Evolutionary conservation across 2,113 vertebrate genomes (phyloP).

Genomic region (Polyodon spathula): DNA sequence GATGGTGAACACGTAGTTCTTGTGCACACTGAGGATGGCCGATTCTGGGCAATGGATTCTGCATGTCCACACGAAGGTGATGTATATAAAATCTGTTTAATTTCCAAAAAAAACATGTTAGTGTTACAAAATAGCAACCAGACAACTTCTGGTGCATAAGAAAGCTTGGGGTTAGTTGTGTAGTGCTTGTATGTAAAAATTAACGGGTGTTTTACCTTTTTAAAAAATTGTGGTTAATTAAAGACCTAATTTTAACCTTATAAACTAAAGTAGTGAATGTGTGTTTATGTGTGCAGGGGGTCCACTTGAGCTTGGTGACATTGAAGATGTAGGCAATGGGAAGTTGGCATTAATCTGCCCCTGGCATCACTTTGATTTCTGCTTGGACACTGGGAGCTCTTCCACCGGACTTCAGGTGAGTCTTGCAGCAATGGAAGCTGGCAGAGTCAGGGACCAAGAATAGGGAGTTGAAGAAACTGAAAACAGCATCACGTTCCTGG

Average conservation of each 20-base stretch:
- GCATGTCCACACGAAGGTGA: conserved; percentile 52
- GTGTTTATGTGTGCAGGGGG: conserved; percentile 31
- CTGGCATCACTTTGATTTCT: conserved; percentile 51
- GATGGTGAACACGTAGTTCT: conserved; percentile 47
- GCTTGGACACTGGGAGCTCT: conserved; percentile 42
- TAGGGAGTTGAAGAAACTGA: not conserved
- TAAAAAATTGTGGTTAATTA: too few species aligned
- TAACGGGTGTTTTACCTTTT: too few species aligned
- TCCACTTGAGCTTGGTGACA: conserved; percentile 49
- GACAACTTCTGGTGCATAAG: not conserved
- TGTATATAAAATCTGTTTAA: not conserved
- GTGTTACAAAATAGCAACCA: too few species aligned
- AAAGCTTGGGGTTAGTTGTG: not conserved
- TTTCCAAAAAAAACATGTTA: too few species aligned
- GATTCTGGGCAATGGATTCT: conserved; percentile 52
- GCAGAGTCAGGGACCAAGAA: not conserved
- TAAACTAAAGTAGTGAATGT: too few species aligned
- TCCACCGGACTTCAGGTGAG: conserved; percentile 45
- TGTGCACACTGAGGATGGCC: conserved; percentile 34
- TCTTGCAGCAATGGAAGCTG: not conserved
- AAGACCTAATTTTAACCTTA: too few species aligned
- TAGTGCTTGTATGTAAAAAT: not conserved
- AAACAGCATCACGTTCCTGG: too few species aligned
- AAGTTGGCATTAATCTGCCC: conserved; percentile 43
- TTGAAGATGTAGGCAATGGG: conserved; percentile 46